These are phyloP conservation scores for Daubentonia madagascariensis DNA, from an alignment of 2,113 vertebrate genomes.

Conservation along the genomic window DNA sequence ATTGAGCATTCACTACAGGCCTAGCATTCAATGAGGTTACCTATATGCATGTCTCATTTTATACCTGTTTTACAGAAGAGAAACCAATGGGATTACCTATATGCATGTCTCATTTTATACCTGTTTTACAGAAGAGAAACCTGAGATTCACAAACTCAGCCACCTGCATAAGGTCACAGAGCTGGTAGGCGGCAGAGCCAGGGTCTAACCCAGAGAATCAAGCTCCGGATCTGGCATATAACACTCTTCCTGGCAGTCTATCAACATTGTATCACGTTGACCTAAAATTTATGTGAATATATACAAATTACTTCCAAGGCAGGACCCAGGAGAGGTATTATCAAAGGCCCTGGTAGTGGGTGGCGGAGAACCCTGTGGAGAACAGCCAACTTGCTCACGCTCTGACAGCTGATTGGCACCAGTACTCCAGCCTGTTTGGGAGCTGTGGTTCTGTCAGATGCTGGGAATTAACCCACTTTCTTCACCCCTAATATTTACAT, in stretches of 20 bases:
- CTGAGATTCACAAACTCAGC: not conserved
- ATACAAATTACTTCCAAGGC: fast-evolving
- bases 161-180: fast-evolving
- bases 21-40: not conserved
- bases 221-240: fast-evolving
- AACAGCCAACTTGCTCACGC: not conserved
- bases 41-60: fast-evolving
- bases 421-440: fast-evolving
- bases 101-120: not conserved
- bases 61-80: not conserved
- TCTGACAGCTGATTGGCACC: not conserved
- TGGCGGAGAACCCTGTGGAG: not conserved
- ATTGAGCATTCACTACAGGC: not conserved
- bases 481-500: not conserved
- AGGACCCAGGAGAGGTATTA: not conserved
- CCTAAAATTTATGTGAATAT: not conserved
- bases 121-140: not conserved
- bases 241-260: not conserved
- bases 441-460: not conserved
- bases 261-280: not conserved
- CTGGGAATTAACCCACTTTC: not conserved
- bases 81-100: not conserved
- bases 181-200: not conserved
- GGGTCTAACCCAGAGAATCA: not conserved
- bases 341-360: too few species aligned